phyloP scores from a whole-genome alignment of 2,113 vertebrate species.

The Atrichornis clamosus region DNA sequence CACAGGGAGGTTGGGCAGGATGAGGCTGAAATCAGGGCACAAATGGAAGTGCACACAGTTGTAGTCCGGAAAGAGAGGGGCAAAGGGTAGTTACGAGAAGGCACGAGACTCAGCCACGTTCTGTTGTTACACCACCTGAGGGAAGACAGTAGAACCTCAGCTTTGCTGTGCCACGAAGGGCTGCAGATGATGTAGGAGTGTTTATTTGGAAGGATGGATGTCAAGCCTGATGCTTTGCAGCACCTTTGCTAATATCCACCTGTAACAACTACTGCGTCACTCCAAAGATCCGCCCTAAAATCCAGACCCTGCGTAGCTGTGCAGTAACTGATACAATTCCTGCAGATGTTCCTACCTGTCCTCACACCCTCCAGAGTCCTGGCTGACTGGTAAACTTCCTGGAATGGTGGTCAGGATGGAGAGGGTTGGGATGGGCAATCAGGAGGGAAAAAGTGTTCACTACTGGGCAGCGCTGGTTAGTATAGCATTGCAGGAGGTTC shows the following conservation, averaged over 20 bases:
- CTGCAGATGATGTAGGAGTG: not conserved
- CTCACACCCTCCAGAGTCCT: not conserved
- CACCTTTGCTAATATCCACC: not conserved
- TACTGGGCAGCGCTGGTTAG: not conserved
- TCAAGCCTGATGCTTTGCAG: not conserved
- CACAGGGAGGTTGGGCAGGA: not conserved
- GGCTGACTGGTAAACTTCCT: not conserved
- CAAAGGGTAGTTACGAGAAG: not conserved
- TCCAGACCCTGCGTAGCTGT: not conserved
- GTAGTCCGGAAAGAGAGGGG: not conserved
- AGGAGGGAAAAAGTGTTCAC: not conserved
- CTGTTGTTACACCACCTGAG: not conserved
- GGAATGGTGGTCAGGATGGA: not conserved
- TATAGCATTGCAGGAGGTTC: not conserved
- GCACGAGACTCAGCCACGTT: not conserved
- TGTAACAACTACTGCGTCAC: too few species aligned
- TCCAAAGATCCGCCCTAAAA: not conserved
- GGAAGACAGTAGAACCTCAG: not conserved
- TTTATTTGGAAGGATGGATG: not conserved
- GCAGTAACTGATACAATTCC: not conserved
- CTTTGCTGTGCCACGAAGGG: fast-evolving
- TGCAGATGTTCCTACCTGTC: not conserved
- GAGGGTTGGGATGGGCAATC: not conserved
- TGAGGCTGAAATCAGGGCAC: not conserved
- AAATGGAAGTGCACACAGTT: too few species aligned